Conservation (phyloP, 2,888 invertebrate genomes). For the Mythimna pallens region DNA sequence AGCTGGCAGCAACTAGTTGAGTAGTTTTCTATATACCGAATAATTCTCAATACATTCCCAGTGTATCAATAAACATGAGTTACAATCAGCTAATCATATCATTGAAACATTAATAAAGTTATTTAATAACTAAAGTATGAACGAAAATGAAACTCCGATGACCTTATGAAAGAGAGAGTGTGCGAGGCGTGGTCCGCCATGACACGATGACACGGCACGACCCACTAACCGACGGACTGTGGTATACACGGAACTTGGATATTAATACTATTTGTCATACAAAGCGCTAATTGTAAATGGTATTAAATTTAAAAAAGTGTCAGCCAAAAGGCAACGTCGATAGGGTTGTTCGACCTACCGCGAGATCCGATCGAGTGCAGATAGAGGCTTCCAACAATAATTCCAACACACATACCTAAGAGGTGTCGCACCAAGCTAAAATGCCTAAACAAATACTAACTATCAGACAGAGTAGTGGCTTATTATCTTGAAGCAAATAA, state of each 20-base stretch:
- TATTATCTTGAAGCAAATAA: too few relatives aligned
- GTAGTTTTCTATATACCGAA: too few relatives aligned
- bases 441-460: too few relatives aligned
- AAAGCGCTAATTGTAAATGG: background rate
- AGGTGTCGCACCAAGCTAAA: too few relatives aligned
- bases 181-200: slow-evolving; percentile 32
- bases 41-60: background rate
- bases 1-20: too few relatives aligned
- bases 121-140: slow-evolving; percentile 2
- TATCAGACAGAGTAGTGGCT: too few relatives aligned
- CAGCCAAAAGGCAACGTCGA: background rate
- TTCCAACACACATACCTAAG: too few relatives aligned
- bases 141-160: slow-evolving; percentile 30
- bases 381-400: too few relatives aligned
- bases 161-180: slow-evolving; percentile 67
- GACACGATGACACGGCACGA: slow-evolving; percentile 46
- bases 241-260: slow-evolving; percentile 24
- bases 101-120: slow-evolving; percentile 7
- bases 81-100: background rate
- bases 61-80: slow-evolving; percentile 3
- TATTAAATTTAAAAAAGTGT: background rate
- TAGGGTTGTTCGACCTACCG: background rate
- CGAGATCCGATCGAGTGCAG: too few relatives aligned
- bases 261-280: slow-evolving; percentile 9
- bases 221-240: slow-evolving; percentile 36